These are phyloP conservation scores for Macroteleia sp. DNA, from an alignment of 2,888 invertebrate species.

Conservation along the genomic window DNA sequence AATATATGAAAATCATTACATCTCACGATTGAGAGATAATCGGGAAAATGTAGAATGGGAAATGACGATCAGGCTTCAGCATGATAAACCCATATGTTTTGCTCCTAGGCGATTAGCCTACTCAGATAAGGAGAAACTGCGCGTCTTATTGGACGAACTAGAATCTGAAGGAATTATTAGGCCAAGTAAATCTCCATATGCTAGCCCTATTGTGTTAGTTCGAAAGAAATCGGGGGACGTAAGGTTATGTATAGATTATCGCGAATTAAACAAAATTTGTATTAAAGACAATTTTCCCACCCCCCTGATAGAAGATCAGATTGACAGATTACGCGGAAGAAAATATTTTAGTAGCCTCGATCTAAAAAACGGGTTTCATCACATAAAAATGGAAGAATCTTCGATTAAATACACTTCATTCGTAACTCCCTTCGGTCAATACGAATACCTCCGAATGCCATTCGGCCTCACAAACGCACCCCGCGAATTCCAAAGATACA, in stretches of 20 bases:
- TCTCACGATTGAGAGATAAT: too few relatives aligned
- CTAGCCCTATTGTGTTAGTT: background rate
- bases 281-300: conserved; percentile 12
- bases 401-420: conserved; percentile 12
- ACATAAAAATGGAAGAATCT: conserved; percentile 22
- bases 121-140: background rate
- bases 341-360: background rate
- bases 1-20: too few relatives aligned
- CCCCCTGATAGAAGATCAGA: conserved; percentile 2
- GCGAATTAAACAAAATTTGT: background rate
- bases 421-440: conserved; percentile 6
- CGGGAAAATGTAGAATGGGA: background rate
- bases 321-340: background rate
- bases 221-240: background rate
- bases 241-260: conserved; percentile 1
- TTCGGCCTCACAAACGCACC: conserved; percentile 10
- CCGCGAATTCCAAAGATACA: conserved; percentile 7
- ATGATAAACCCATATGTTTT: background rate
- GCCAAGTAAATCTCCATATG: conserved; percentile 5
- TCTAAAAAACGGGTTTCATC: conserved; percentile 13
- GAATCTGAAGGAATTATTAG: background rate
- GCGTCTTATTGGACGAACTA: background rate
- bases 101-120: background rate
- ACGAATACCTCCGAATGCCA: conserved; percentile 5
- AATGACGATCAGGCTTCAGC: background rate